A percentile compares a stretch with the other conserved stretches of the same genome.
phyloP scores from a whole-genome alignment of 2,113 vertebrate genomes.

The Cyprinus carpio region DNA sequence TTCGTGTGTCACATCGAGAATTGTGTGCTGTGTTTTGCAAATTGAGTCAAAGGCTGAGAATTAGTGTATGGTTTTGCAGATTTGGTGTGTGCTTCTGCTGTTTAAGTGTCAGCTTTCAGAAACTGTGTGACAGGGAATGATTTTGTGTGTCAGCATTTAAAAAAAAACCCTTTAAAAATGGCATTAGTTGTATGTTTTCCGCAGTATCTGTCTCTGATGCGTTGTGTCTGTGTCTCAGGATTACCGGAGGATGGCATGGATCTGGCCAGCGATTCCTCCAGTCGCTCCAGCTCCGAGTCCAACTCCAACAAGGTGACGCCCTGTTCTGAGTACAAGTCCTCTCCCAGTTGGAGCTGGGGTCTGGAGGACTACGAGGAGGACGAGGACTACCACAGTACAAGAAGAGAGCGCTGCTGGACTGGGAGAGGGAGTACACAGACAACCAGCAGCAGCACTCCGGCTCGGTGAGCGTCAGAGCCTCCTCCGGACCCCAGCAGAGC shows the following conservation, averaged over 20 bases:
- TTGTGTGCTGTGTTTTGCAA: too few species aligned
- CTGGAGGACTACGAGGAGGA: conserved; percentile 88
- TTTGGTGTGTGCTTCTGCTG: too few species aligned
- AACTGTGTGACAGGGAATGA: too few species aligned
- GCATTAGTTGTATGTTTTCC: not conserved
- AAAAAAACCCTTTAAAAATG: too few species aligned
- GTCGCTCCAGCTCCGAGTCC: conserved; percentile 90
- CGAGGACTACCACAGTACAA: conserved; percentile 84
- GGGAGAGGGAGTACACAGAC: conserved; percentile 79
- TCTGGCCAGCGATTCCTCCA: conserved; percentile 90
- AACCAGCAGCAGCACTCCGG: conserved; percentile 65
- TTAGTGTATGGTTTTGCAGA: too few species aligned
- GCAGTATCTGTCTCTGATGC: too few species aligned
- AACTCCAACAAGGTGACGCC: conserved; percentile 95
- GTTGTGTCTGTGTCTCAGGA: conserved; percentile 72
- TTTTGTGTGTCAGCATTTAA: too few species aligned
- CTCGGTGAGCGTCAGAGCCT: conserved; percentile 73
- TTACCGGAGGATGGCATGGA: conserved; percentile 97
- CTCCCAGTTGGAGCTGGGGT: conserved; percentile 88
- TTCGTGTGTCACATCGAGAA: too few species aligned
- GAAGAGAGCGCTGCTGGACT: conserved; percentile 84
- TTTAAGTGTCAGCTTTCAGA: too few species aligned
- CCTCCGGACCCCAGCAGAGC: conserved; percentile 73
- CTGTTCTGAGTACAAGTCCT: conserved; percentile 86
- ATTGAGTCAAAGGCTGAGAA: too few species aligned